A percentile compares a stretch with the other conserved stretches of the same genome.
Evolutionary conservation across 92 coral and sea anemone genomes (phyloP).

Genomic region (Porites evermanni): DNA sequence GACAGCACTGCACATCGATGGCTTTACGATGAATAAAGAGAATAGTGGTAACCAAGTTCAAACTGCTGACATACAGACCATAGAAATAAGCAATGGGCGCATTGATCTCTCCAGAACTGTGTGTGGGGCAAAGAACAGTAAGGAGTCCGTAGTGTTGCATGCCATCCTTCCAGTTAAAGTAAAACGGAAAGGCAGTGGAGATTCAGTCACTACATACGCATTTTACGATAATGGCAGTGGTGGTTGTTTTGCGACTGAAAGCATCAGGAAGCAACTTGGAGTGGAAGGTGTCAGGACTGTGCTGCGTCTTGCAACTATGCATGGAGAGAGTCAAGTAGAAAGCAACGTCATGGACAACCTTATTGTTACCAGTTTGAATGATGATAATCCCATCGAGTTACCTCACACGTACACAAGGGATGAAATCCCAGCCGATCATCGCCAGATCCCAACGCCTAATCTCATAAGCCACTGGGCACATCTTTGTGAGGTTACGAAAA

Average conservation of each 20-base stretch:
- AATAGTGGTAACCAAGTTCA: not conserved
- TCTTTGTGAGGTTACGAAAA: conserved; percentile 53
- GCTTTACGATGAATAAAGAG: not conserved
- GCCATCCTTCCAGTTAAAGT: conserved; percentile 60
- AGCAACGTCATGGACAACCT: conserved; percentile 48
- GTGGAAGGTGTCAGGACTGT: conserved; percentile 35
- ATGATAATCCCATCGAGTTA: conserved; percentile 48
- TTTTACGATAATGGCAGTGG: conserved; percentile 77
- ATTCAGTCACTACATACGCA: conserved; percentile 54
- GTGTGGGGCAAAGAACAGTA: not conserved
- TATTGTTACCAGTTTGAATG: conserved; percentile 38
- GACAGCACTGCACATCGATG: conserved; percentile 41
- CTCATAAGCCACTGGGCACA: conserved; percentile 60
- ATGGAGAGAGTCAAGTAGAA: conserved; percentile 64
- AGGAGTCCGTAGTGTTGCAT: conserved; percentile 42
- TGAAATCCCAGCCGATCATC: conserved; percentile 37
- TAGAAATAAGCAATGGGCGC: not conserved
- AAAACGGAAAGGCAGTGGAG: conserved; percentile 27
- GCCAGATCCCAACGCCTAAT: conserved; percentile 50
- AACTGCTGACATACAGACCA: not conserved
- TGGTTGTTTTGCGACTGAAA: conserved; percentile 57
- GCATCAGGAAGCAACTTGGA: conserved; percentile 28
- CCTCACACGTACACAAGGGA: conserved; percentile 47
- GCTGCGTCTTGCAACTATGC: conserved; percentile 63
- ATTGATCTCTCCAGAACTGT: conserved; percentile 8